Percentiles rank a stretch among this genome's conserved stretches.
Evolutionary conservation across 2,797 vertebrate species (phyloP).

Genomic region (Geotrypetes seraphini): DNA sequence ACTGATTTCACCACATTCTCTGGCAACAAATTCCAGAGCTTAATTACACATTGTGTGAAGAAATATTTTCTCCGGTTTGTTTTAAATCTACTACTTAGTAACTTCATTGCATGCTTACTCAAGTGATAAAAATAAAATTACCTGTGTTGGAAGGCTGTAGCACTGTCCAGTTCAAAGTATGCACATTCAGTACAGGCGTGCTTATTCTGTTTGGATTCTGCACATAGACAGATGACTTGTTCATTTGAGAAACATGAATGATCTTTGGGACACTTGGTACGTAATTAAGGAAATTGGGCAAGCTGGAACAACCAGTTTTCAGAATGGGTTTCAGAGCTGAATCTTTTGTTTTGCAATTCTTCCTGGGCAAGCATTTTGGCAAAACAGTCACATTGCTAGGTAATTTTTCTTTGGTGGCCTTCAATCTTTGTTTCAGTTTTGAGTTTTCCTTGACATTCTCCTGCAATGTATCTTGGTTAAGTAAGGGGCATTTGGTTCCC

Average conservation of each 20-base stretch:
- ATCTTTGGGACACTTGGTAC: background rate
- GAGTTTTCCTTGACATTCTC: accelerated
- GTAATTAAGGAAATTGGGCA: background rate
- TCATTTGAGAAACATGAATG: background rate
- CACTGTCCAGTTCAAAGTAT: background rate
- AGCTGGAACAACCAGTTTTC: background rate
- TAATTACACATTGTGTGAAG: too few species aligned
- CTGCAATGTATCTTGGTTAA: background rate
- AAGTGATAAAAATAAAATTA: too few species aligned
- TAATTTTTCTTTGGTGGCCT: background rate
- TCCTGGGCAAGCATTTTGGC: background rate
- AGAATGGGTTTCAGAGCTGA: background rate
- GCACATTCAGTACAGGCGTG: background rate
- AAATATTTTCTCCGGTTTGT: too few species aligned
- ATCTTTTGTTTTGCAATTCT: background rate
- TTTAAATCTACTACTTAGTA: too few species aligned
- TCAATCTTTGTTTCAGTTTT: background rate
- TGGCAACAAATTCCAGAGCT: too few species aligned
- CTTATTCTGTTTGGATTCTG: background rate
- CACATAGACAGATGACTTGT: accelerated
- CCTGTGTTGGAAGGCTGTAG: slow-evolving; percentile 2
- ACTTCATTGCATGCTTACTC: too few species aligned
- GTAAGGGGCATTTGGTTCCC: background rate
- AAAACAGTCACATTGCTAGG: background rate
- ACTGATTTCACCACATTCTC: too few species aligned